phyloP scores from a whole-genome alignment of 2,113 vertebrate species.

The Sorex araneus region DNA sequence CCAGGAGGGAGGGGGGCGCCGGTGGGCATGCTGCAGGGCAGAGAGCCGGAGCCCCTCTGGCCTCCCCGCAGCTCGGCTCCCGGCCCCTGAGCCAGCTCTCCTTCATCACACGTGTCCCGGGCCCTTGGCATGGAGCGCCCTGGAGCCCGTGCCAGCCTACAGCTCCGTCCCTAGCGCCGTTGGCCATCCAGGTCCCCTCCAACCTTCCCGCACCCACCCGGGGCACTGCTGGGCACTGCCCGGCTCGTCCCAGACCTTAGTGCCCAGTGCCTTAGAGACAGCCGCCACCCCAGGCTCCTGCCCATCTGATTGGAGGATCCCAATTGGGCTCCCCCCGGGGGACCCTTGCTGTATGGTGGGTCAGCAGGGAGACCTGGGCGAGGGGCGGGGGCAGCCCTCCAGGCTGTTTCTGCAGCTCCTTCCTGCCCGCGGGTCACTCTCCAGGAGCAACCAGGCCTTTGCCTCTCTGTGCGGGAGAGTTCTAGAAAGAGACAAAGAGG shows the following conservation, averaged over 20 bases:
- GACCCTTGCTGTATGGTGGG: background rate
- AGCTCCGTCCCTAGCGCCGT: background rate
- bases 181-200: background rate
- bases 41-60: background rate
- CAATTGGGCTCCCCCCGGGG: rapidly evolving
- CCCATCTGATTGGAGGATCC: background rate
- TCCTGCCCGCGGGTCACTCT: too few relatives aligned
- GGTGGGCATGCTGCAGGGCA: slow-evolving; percentile 12
- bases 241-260: background rate
- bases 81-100: background rate
- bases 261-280: background rate
- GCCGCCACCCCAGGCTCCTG: background rate
- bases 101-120: background rate
- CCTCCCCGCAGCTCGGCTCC: too few relatives aligned
- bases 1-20: slow-evolving; percentile 73
- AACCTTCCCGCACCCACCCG: background rate
- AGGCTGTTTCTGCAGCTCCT: too few relatives aligned
- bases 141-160: background rate
- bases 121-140: background rate
- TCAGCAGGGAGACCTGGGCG: rapidly evolving
- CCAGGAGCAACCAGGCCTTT: background rate
- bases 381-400: rapidly evolving
- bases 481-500: too few relatives aligned
- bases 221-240: background rate
- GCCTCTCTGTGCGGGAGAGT: rapidly evolving